phyloP scores from a whole-genome alignment of 2,888 invertebrate species.

The Hofmannophila pseudospretella region DNA sequence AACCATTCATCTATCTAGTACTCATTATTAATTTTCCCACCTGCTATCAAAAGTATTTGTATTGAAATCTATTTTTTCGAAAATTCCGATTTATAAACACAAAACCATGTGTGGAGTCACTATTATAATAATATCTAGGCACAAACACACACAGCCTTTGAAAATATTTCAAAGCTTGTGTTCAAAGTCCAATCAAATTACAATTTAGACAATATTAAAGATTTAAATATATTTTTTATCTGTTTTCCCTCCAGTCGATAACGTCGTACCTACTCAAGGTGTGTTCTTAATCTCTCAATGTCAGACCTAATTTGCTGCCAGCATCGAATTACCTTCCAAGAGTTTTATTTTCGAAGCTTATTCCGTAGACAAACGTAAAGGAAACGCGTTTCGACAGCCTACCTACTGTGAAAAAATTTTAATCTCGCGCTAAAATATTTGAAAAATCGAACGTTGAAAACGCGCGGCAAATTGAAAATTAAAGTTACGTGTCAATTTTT shows the following conservation, averaged over 20 bases:
- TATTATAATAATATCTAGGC: too few species aligned
- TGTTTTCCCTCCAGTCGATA: conserved; percentile 40
- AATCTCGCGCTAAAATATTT: conserved; percentile 37
- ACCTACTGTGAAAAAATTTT: conserved; percentile 39
- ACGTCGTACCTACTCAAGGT: conserved; percentile 40
- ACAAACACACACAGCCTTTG: too few species aligned
- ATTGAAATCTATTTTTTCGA: too few species aligned
- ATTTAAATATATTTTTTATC: conserved; percentile 27
- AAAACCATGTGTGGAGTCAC: too few species aligned
- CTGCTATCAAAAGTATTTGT: too few species aligned
- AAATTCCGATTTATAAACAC: too few species aligned
- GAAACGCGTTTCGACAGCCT: conserved; percentile 63
- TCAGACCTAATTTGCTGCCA: conserved; percentile 71
- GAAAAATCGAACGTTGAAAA: conserved; percentile 15
- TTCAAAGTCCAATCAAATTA: conserved; percentile 35
- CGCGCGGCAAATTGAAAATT: not conserved
- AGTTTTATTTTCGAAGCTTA: conserved; percentile 65
- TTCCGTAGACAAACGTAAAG: conserved; percentile 48
- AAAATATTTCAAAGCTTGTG: not conserved
- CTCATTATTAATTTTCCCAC: too few species aligned
- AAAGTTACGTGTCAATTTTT: too few species aligned
- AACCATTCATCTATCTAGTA: too few species aligned
- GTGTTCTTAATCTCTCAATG: conserved; percentile 73
- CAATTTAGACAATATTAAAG: conserved; percentile 29
- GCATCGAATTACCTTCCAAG: conserved; percentile 70